These are phyloP conservation scores for Colletes collaris DNA, from an alignment of 2,888 invertebrate genomes.

Conservation along the genomic window DNA sequence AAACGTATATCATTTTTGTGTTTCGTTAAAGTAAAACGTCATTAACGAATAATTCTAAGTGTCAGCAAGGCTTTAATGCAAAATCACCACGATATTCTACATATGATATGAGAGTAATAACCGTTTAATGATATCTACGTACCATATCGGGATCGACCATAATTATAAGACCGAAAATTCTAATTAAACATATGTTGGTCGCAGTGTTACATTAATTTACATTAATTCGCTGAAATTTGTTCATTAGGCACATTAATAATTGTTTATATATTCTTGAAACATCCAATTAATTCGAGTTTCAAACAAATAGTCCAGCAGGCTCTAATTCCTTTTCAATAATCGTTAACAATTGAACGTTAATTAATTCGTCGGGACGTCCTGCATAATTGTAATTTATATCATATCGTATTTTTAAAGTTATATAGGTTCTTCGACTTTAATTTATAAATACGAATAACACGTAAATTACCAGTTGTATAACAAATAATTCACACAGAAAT, in stretches of 20 bases:
- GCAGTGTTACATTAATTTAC: conserved; percentile 35
- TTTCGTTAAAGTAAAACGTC: too few relatives aligned
- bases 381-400: too few relatives aligned
- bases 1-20: too few relatives aligned
- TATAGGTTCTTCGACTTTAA: too few relatives aligned
- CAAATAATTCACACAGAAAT: too few relatives aligned
- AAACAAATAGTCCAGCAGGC: conserved; percentile 5
- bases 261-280: conserved; percentile 28
- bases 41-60: too few relatives aligned
- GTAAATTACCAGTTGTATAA: too few relatives aligned
- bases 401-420: too few relatives aligned
- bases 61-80: too few relatives aligned
- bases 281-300: conserved; percentile 31
- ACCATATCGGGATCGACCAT: conserved; percentile 7
- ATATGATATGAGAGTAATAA: conserved; percentile 34
- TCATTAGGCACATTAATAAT: conserved; percentile 30
- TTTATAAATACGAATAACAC: too few relatives aligned
- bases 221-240: conserved; percentile 38
- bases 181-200: conserved; percentile 31
- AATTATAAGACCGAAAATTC: conserved; percentile 41
- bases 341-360: conserved; percentile 11
- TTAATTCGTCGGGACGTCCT: neutral
- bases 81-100: too few relatives aligned
- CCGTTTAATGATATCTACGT: neutral
- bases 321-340: conserved; percentile 11